phyloP scores from a whole-genome alignment of 2,797 vertebrate species.

The Naso thynnoides region DNA sequence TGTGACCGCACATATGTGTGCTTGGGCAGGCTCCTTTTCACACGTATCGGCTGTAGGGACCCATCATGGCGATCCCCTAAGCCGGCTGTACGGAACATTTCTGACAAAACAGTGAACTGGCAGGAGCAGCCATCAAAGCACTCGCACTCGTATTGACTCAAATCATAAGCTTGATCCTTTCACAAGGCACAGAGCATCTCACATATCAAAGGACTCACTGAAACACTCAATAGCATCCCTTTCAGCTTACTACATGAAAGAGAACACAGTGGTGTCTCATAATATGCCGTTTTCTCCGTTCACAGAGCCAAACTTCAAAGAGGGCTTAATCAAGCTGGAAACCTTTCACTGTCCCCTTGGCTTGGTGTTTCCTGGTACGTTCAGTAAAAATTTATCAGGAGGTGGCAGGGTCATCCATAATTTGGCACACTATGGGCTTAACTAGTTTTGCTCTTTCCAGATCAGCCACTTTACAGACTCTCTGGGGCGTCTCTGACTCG shows the following conservation, averaged over 20 bases:
- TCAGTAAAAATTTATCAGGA: constrained; percentile 36
- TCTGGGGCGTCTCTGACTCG: constrained; percentile 16
- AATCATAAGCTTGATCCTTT: constrained; percentile 78
- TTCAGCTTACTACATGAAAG: constrained; percentile 82
- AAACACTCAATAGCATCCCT: constrained; percentile 78
- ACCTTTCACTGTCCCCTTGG: constrained; percentile 41
- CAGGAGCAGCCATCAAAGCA: constrained; percentile 70
- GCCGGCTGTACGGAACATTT: constrained; percentile 42
- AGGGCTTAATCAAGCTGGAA: constrained; percentile 59
- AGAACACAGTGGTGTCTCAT: constrained; percentile 72
- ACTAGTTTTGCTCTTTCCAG: constrained; percentile 28
- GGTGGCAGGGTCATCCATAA: constrained; percentile 33
- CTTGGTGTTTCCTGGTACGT: constrained; percentile 42
- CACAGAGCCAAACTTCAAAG: constrained; percentile 72
- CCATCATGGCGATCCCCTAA: constrained; percentile 23
- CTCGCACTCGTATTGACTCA: constrained; percentile 60
- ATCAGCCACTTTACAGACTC: constrained; percentile 14
- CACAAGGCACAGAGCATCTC: constrained; percentile 75
- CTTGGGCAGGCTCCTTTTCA: constrained; percentile 1
- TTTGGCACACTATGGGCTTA: constrained; percentile 38
- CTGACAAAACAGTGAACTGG: constrained; percentile 59
- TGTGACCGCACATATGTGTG: neutral
- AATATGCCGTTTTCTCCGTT: constrained; percentile 65
- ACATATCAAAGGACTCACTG: constrained; percentile 84
- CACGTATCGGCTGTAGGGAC: constrained; percentile 13